These are phyloP conservation scores for Gallinago undulata DNA, from an alignment of 2,113 vertebrate species.

Conservation along the genomic window DNA sequence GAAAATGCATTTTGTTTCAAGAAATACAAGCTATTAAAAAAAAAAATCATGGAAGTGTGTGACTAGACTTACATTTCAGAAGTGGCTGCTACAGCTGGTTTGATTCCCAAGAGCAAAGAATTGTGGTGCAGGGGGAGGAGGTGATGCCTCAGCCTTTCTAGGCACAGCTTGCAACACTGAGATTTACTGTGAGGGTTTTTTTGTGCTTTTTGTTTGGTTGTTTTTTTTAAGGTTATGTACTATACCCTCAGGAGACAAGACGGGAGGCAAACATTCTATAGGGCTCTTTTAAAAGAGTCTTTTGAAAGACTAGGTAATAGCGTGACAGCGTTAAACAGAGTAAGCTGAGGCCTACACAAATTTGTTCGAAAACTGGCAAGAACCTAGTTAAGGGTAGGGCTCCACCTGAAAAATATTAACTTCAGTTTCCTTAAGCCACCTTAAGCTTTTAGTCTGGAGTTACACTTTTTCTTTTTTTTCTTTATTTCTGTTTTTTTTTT, in stretches of 20 bases:
- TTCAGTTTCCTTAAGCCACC: background rate
- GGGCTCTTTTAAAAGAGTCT: background rate
- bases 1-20: background rate
- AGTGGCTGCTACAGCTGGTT: background rate
- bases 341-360: background rate
- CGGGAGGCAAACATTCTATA: background rate
- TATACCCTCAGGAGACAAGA: background rate
- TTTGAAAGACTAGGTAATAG: background rate
- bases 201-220: background rate
- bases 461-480: background rate
- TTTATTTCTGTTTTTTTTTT: background rate
- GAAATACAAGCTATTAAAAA: background rate
- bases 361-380: background rate
- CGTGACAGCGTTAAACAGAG: background rate
- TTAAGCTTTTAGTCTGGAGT: background rate
- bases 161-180: background rate
- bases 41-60: background rate
- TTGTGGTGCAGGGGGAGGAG: background rate
- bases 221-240: background rate
- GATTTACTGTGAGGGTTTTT: background rate
- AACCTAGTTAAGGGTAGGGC: background rate
- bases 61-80: background rate
- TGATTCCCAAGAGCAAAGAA: background rate
- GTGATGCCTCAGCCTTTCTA: background rate
- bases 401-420: background rate